Evolutionary conservation across 2,888 invertebrate genomes (phyloP), one percentile per base, ranked within the genome.

Genomic region (Anarsia innoxiella): DNA sequence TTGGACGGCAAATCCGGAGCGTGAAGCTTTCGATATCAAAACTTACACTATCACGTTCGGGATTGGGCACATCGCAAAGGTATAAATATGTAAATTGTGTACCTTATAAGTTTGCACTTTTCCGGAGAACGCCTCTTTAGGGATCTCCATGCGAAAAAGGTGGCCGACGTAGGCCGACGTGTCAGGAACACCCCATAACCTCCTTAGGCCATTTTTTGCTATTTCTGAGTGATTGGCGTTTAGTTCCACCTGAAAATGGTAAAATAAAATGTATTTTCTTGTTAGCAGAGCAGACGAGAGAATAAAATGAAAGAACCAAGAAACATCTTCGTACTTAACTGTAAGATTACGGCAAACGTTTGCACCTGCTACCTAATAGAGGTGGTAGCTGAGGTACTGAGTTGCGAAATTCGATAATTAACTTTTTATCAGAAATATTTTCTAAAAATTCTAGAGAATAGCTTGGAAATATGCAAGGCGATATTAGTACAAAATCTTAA

Each of bases 101-200:
- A 93, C 93, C 89, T 92, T 90, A 73, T 90, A 92, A 58, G 86
- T 86, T 58, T 88, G 76, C 31, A 91, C 87, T 51, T 86, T 86
- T 44, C 90, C 91, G 37, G 88, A 86, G 73, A 92, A 91, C 12
- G 91, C 90, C 69, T 91, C 89, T 50, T 87, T 88, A 10, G 93
- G 92, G 51, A 93, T 88, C 53, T 88, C 88, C 70, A 91, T 88
- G 48, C 89, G 89, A 74, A 94, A 92, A 42, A 91, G 78, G 60
- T 89, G 90, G 30, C 93, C 94, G 12, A 90, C 89, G 45, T 87
- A 86, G 51, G 91, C 91, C 48, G 88, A 87, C 44, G 88, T 86
- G 59, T 91, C 90, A 36, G 90, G 88, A 44, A 90, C 84, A 52
- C 86, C 85, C 86, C 86, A 86, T 62, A 86, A 70, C 55, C 85